phyloP scores from a whole-genome alignment of 2,888 invertebrate genomes.

The Oxyteleia sp. region DNA sequence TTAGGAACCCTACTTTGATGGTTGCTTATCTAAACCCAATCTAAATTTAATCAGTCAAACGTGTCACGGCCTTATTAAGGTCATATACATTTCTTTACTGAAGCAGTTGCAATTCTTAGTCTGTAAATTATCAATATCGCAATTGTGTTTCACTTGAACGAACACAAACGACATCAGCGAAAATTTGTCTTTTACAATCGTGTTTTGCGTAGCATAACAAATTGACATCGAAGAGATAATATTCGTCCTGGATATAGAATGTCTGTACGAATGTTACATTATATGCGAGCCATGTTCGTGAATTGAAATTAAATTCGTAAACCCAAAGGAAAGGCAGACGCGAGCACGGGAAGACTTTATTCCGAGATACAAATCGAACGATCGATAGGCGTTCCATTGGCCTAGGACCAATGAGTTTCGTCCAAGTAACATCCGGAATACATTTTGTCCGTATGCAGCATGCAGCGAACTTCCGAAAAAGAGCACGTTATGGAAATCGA shows the following conservation, averaged over 20 bases:
- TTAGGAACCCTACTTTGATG: too few relatives aligned
- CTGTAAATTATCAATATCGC: too few relatives aligned
- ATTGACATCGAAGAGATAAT: conserved; percentile 40
- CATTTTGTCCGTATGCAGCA: conserved; percentile 26
- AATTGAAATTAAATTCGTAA: conserved; percentile 49
- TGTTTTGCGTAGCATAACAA: too few relatives aligned
- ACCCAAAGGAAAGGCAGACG: conserved; percentile 25
- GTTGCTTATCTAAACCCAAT: too few relatives aligned
- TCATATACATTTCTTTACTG: too few relatives aligned
- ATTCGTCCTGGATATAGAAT: conserved; percentile 30
- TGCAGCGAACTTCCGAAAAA: conserved; percentile 38
- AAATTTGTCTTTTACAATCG: too few relatives aligned
- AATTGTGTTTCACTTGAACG: too few relatives aligned
- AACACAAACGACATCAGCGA: too few relatives aligned
- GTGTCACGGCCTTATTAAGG: too few relatives aligned
- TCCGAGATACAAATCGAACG: conserved; percentile 45
- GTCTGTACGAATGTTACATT: conserved; percentile 31
- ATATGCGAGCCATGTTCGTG: conserved; percentile 28
- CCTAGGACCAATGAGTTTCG: conserved; percentile 57
- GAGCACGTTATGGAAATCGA: conserved; percentile 54
- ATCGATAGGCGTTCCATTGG: conserved; percentile 49
- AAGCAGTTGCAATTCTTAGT: too few relatives aligned
- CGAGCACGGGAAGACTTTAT: conserved; percentile 42
- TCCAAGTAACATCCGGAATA: conserved; percentile 37
- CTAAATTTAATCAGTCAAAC: too few relatives aligned